A percentile compares a stretch with the other conserved stretches of the same genome.
Conservation (phyloP, 1,140 invertebrate species). For the Mactra quadrangularis region DNA sequence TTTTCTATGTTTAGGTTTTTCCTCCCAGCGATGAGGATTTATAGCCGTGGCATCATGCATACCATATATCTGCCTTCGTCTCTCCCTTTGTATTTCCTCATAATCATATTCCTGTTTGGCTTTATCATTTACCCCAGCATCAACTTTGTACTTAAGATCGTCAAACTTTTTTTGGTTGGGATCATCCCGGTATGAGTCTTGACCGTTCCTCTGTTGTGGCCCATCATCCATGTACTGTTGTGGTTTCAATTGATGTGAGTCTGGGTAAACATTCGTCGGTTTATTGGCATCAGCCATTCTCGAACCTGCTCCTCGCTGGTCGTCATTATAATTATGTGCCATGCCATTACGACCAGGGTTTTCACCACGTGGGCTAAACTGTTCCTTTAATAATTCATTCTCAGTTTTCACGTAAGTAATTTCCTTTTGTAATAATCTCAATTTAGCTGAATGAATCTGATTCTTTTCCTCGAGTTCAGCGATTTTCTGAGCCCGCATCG, state of each 20-base stretch:
- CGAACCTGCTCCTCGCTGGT: too few species aligned
- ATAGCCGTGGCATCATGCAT: slow-evolving; percentile 28
- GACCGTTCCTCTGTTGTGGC: too few species aligned
- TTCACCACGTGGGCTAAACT: too few species aligned
- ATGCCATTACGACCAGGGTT: too few species aligned
- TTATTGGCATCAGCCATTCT: too few species aligned
- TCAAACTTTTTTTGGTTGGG: not conserved
- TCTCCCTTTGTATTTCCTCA: slow-evolving; percentile 19
- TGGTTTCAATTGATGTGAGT: too few species aligned
- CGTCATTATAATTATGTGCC: too few species aligned
- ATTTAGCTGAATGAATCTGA: slow-evolving; percentile 37
- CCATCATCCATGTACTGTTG: too few species aligned
- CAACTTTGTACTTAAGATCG: not conserved
- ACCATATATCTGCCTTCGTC: slow-evolving; percentile 20
- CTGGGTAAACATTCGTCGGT: too few species aligned
- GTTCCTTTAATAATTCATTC: slow-evolving; percentile 6
- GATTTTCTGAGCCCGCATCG: not conserved
- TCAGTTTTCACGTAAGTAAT: slow-evolving; percentile 24
- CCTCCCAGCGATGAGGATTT: slow-evolving; percentile 26
- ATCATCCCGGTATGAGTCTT: too few species aligned
- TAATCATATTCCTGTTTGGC: not conserved
- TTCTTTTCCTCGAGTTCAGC: slow-evolving; percentile 20
- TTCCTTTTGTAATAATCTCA: slow-evolving; percentile 42
- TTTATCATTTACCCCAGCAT: not conserved
- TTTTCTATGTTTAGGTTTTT: slow-evolving; percentile 28